A percentile compares a stretch with the other conserved stretches of the same genome.
Evolutionary conservation across 92 coral and sea anemone genomes (phyloP).

Genomic region (Actinostola sp.): DNA sequence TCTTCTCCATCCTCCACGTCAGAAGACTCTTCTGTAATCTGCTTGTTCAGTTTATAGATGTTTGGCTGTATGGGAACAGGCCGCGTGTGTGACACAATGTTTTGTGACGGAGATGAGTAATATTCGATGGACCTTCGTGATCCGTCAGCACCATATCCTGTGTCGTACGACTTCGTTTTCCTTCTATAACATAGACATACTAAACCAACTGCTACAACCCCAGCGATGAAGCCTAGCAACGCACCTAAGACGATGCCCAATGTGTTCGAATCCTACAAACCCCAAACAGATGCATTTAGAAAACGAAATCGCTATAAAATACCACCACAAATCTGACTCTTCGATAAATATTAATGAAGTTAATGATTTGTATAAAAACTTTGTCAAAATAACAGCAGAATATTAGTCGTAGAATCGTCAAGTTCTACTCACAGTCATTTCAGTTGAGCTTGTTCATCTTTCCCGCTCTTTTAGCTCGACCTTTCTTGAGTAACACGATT

Average conservation of each 20-base stretch:
- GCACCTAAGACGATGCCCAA: slow-evolving; percentile 80
- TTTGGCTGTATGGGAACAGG: slow-evolving; percentile 84
- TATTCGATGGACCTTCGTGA: slow-evolving; percentile 66
- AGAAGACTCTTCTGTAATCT: slow-evolving; percentile 57
- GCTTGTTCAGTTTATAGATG: slow-evolving; percentile 61
- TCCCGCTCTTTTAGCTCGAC: slow-evolving; percentile 35
- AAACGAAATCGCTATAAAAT: slow-evolving; percentile 1
- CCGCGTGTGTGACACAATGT: slow-evolving; percentile 58
- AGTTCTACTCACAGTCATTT: slow-evolving; percentile 37
- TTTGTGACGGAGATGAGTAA: slow-evolving; percentile 56
- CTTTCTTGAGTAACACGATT: slow-evolving; percentile 1
- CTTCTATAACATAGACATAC: slow-evolving; percentile 49
- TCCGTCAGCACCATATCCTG: slow-evolving; percentile 25
- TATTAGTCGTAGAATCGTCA: not conserved
- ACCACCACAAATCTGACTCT: not conserved
- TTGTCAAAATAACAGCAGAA: not conserved
- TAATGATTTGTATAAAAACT: not conserved
- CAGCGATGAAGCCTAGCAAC: slow-evolving; percentile 75
- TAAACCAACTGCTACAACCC: slow-evolving; percentile 64
- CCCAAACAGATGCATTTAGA: not conserved
- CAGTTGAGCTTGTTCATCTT: slow-evolving; percentile 13
- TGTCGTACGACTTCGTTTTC: slow-evolving; percentile 54
- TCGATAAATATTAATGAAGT: not conserved
- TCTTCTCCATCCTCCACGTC: slow-evolving; percentile 51
- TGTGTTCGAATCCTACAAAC: slow-evolving; percentile 59